Evolutionary conservation across 2,113 vertebrate genomes (phyloP).

Genomic region (Syngnathus floridae): DNA sequence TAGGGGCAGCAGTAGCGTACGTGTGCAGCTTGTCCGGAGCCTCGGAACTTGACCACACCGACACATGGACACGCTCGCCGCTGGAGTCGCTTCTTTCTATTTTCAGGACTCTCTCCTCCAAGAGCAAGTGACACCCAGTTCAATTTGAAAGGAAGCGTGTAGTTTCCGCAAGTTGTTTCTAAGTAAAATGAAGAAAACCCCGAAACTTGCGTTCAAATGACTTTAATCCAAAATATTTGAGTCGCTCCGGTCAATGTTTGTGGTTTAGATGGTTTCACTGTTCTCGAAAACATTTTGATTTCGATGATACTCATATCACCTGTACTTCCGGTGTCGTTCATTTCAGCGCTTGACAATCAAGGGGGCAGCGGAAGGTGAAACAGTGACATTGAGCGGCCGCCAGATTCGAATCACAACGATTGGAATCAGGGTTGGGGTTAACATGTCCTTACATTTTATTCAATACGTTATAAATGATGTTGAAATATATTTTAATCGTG

Average conservation of each 20-base stretch:
- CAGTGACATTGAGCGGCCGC: background rate
- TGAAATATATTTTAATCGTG: no score
- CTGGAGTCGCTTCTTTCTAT: background rate
- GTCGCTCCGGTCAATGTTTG: background rate
- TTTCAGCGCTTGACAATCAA: background rate
- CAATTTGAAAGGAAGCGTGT: accelerated
- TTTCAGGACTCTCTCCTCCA: background rate
- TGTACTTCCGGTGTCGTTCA: constrained; percentile 2
- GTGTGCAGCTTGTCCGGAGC: background rate
- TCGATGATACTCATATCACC: background rate
- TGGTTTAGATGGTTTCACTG: background rate
- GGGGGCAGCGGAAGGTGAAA: background rate
- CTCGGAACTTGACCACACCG: background rate
- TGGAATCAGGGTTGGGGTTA: no score
- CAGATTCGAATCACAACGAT: background rate
- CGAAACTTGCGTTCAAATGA: background rate
- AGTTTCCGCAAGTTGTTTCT: constrained; percentile 8
- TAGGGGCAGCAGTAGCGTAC: background rate
- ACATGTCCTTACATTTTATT: no score
- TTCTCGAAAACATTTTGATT: background rate
- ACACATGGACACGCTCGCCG: background rate
- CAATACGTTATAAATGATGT: background rate
- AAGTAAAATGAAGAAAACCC: constrained; percentile 5
- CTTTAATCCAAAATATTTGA: background rate
- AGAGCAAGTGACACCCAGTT: constrained; percentile 7